A percentile compares a stretch with the other conserved stretches of the same genome.
Conservation (phyloP, 2,113 vertebrate genomes). For the Stigmatopora argus region DNA sequence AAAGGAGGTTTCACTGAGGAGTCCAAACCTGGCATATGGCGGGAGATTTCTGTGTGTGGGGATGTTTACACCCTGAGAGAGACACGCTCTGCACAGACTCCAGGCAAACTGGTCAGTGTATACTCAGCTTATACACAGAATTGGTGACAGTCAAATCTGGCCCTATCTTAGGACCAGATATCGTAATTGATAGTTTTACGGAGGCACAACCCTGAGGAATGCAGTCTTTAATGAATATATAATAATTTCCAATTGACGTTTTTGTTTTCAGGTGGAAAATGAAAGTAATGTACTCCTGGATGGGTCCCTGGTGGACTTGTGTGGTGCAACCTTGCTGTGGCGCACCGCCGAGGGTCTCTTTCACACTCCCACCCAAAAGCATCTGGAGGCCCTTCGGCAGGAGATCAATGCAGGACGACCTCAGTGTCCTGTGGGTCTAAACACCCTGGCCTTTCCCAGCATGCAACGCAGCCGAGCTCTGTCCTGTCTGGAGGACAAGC, state of each 20-base stretch:
- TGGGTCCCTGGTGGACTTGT: constrained; percentile 93
- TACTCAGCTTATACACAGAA: background rate
- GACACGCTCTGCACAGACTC: constrained; percentile 91
- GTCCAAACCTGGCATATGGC: constrained; percentile 91
- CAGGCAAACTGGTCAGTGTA: constrained; percentile 87
- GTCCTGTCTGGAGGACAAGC: constrained; percentile 92
- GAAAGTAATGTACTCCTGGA: constrained; percentile 93
- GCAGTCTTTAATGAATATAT: too few relatives aligned
- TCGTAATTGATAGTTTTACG: too few relatives aligned
- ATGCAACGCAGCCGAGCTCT: constrained; percentile 90
- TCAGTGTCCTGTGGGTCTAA: constrained; percentile 93
- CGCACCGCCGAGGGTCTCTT: constrained; percentile 90
- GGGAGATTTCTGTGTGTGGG: constrained; percentile 95
- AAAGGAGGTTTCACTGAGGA: constrained; percentile 91
- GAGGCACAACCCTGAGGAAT: too few relatives aligned
- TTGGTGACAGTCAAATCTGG: background rate
- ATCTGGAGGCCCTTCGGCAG: constrained; percentile 94
- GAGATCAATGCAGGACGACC: constrained; percentile 92
- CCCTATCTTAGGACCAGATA: too few relatives aligned
- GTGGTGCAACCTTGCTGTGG: constrained; percentile 94
- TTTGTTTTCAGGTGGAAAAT: constrained; percentile 79
- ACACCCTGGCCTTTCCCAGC: constrained; percentile 95
- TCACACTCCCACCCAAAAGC: constrained; percentile 91
- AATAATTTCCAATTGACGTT: background rate
- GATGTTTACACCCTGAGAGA: constrained; percentile 95